Evolutionary conservation across 1,140 invertebrate genomes (phyloP).

Genomic region (Ctenoplectra terminalis): DNA sequence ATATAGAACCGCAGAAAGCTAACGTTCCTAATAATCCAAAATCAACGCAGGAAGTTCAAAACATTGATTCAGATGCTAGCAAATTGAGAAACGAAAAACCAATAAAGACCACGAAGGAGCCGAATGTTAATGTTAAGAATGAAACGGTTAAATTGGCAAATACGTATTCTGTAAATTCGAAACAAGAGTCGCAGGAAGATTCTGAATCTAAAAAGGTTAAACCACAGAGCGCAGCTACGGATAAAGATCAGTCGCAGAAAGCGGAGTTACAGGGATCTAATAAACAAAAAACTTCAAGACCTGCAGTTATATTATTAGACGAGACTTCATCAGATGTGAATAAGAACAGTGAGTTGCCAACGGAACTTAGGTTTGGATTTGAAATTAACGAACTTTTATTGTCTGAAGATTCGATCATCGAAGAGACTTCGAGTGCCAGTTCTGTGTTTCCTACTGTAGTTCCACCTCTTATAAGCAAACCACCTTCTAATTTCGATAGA

Average conservation of each 20-base stretch:
- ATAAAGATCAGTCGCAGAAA: constrained; percentile 67
- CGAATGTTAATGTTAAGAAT: constrained; percentile 33
- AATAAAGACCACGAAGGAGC: constrained; percentile 50
- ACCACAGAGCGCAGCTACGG: constrained; percentile 53
- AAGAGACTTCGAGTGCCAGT: constrained; percentile 54
- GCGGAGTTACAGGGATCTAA: constrained; percentile 46
- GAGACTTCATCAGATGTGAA: constrained; percentile 79
- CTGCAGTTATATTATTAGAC: constrained; percentile 86
- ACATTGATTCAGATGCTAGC: constrained; percentile 27
- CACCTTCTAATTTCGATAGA: constrained; percentile 69
- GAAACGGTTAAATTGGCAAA: constrained; percentile 33
- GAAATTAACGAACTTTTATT: constrained; percentile 86
- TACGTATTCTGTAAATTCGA: constrained; percentile 34
- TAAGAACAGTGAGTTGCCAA: constrained; percentile 79
- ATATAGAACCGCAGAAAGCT: constrained; percentile 38
- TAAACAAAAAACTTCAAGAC: constrained; percentile 76
- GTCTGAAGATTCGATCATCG: constrained; percentile 70
- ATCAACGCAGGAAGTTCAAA: constrained; percentile 38
- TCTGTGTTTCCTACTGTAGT: constrained; percentile 59
- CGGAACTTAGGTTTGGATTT: constrained; percentile 87
- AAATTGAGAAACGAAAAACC: constrained; percentile 49
- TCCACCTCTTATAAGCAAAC: constrained; percentile 67
- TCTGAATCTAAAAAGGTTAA: constrained; percentile 66
- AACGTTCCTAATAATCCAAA: constrained; percentile 32
- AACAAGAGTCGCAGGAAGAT: constrained; percentile 62